These are phyloP conservation scores for Acanthosepion pharaonis DNA, from an alignment of 2,888 invertebrate genomes.

Conservation along the genomic window DNA sequence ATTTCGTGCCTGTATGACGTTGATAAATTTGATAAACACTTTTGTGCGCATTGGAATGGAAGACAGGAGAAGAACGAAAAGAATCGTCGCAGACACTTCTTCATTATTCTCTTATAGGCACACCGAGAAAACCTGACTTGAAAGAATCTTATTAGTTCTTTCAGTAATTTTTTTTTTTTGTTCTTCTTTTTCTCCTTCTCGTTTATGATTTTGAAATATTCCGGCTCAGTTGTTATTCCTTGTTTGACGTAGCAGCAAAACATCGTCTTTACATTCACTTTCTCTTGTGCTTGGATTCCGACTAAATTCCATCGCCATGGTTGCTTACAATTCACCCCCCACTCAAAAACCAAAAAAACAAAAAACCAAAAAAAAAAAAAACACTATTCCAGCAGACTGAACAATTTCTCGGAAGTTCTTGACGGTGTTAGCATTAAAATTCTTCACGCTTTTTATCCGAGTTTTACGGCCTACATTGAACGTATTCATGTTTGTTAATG, in stretches of 20 bases:
- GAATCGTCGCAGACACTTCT: no score
- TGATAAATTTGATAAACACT: no score
- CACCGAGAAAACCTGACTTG: no score
- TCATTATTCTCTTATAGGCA: no score
- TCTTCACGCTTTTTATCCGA: not conserved
- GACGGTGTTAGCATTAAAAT: not conserved
- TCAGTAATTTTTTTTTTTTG: no score
- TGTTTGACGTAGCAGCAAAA: not conserved
- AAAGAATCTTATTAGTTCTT: no score
- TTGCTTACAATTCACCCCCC: not conserved
- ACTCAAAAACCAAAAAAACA: not conserved
- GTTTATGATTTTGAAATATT: not conserved
- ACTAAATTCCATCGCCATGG: not conserved
- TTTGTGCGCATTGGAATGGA: no score
- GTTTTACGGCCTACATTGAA: not conserved
- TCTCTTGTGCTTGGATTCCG: not conserved
- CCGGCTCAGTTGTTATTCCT: not conserved
- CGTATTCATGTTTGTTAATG: no score
- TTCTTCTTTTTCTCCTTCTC: not conserved
- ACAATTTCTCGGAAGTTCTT: not conserved
- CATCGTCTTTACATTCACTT: not conserved
- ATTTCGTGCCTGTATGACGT: no score
- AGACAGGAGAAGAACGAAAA: no score
- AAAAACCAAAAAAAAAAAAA: not conserved
- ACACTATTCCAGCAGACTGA: not conserved